Evolutionary conservation across 2,797 vertebrate species (phyloP), one percentile per base, ranked within the genome.

Genomic region (Pachyuromys duprasi): DNA sequence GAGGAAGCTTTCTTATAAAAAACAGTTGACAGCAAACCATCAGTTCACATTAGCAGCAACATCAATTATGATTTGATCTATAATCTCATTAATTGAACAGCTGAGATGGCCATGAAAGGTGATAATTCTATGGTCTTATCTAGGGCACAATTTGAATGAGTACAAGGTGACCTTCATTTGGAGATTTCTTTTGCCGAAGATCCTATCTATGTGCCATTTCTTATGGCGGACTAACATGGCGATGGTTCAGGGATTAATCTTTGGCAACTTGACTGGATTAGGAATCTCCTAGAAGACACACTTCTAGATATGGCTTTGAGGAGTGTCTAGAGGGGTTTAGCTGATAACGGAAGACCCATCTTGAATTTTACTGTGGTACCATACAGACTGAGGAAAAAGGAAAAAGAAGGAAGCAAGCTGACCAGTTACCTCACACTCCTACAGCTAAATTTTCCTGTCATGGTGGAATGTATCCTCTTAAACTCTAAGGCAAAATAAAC

Each of bases 31-130:
- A 17, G 86, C 79, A 92, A 92, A 96, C 86, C 70, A 72, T 69
- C 45, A 88, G 60, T 36, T 96, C 78, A 86, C 42, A 75, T 87
- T 70, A 93, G 57, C 49, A 88, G 90, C 88, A 94, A 89, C 42
- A 78, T 88, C 89, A 91, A 86, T 88, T 79, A 63, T 45, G 9
- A 95, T 42, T 42, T 36, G 62, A 94, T 93, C 78, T 80, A 93
- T 94, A 90, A 31, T 93, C 69, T 86, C 80, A 89, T 72, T 55
- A 72, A 95, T n/a, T 79, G 80, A 86, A 87, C 70, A 97, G 93
- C 62, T 62, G 55, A 80, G 82, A 79, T 4, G 6, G 65, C 63
- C 31, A 49, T 17, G 7, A 36, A 62, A 74, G 36, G 28, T 45
- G 60, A 78, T 88, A 62, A 89, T 57, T 84, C 65, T 49, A 76